Base-by-base conservation (phyloP, 2,888 invertebrate genomes). In the Petrolisthes cinctipes region DNA sequence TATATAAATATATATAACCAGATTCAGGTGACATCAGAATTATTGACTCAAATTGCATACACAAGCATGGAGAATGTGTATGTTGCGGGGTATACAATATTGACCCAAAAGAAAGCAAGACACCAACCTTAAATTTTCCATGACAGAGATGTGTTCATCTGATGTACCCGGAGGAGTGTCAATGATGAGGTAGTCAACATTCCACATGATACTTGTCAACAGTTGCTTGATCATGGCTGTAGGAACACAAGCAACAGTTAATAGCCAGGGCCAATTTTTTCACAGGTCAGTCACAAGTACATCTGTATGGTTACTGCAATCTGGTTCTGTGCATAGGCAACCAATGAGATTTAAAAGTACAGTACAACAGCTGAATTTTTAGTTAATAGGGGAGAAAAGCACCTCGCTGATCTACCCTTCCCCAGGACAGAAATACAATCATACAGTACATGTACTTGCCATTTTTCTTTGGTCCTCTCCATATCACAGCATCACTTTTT, bases 61-160 rank as follows among this genome's bases (percentile, higher is more conserved):
- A 66, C 17, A 17, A 66, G 2, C 37, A 37, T 11, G 51, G 17
- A 76, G 51, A 23, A 76, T 76, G 37, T 76, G 17, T 20, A 78
- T 14, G 7, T n/a, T 7, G 2, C 14, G 2, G 53, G 9, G 11
- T 2, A n/a, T 17, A 78, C 11, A 20, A 5, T 76, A 17, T 23
- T 7, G 17, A 17, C 11, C 61, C 6, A 71, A 56, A n/a, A 76
- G n/a, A 54, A 5, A 53, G 20, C 17, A 14, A 78, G 4, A 56
- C 54, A 76, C 83, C 89, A 92, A 93, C 94, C 92, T 93, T 86
- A 97, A 94, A 92, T 96, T 97, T 93, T 99, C 98, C 95, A 99
- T 97, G 0, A 99, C 96, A 6, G 99, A 97, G 91, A 99, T 97
- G 92, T 99, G 99, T 93, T 99, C 99, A 93, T 99, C 99, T 7